Base-by-base conservation (phyloP, 23 tunicate genomes). In the Ciona savignyi region DNA sequence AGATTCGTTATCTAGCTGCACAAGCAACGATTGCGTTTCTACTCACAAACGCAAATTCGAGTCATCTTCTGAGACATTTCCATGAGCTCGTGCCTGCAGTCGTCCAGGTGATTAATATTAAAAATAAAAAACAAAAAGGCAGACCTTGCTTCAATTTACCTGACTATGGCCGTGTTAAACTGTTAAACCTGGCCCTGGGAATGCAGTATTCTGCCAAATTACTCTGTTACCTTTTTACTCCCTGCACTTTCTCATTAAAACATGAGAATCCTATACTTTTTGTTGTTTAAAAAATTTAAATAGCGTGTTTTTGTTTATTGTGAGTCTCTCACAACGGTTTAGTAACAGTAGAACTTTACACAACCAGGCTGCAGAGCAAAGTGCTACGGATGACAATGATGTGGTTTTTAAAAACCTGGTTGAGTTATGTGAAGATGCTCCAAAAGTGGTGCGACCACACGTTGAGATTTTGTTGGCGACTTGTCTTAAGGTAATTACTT, bases 371-470 rank as follows among this genome's bases (percentile, higher is more conserved):
- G 75, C 84, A 2, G 60, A 70, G 25, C 79, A 85, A 1, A 85
- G 85, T 42, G 83, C 91, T 28, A 68, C 77, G 24, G 87, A 85
- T 23, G 99, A 74, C 64, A 77, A 86, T 34, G 90, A 86, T 67
- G 78, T 61, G 19, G 95, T 86, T 22, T 63, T 87, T 2, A 94
- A 86, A 74, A 81, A 87, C 48, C 35, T 95, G 63, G 90, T 88
- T 60, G 99, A 95, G 73, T 34, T 95, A 6, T 91, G 95, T 72
- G 99, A 95, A 72, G 99, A 91, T 21, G 84, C 94, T 4, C 96
- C 99, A 2, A 95, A 95, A 63, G 78, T 80, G 0, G 66, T 95
- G 29, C 71, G 90, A 25, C 81, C 87, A 2, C 87, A 81, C 32
- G 67, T 91, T 1, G 86, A 65, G 34, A 60, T 25, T 25, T 34